Evolutionary conservation across 2,888 invertebrate genomes (phyloP), one percentile per base, ranked within the genome.

Genomic region (Himalopsyche anomala): DNA sequence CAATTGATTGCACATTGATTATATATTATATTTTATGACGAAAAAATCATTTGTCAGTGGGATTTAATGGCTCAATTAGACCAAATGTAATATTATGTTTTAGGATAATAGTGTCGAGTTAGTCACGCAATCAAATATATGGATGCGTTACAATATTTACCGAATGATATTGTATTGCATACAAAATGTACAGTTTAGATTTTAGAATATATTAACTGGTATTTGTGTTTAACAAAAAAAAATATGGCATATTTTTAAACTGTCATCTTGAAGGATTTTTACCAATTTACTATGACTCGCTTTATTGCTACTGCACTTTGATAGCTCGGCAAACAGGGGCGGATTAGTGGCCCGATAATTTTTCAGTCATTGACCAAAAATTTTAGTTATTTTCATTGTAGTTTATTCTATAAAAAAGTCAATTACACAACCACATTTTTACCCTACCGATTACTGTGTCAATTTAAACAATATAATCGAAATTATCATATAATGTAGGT

Each of bases 31-130:
- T 62, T 62, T 62, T 62, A 62, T 62, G 62, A 62, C 28, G n/a
- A 19, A 9, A 62, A 62, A 19, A 62, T 62, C 62, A 62, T n/a
- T 62, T 62, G 19, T 62, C 62, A 9, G 62, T 62, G 62, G 62
- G 62, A 62, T 62, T 62, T 62, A 62, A 62, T 62, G 19, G 62
- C 62, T 62, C 62, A 62, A 62, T 62, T 62, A 19, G 62, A 62
- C 62, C 62, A 62, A 62, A 62, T 62, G n/a, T 19, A 62, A 62
- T 12, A 62, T 62, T 62, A 19, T 19, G 28, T 62, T 62, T 62
- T 11, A 62, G 28, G 28, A 62, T 62, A 19, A 62, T 62, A 62
- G 11, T 19, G 62, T 62, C 19, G 28, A 19, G 62, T 62, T 62
- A 62, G 62, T 62, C 62, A 62, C 62, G 62, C 62, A 62, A 62